These are phyloP conservation scores for Isaurus tuberculatus DNA, from an alignment of 92 coral and sea anemone species.

Conservation along the genomic window DNA sequence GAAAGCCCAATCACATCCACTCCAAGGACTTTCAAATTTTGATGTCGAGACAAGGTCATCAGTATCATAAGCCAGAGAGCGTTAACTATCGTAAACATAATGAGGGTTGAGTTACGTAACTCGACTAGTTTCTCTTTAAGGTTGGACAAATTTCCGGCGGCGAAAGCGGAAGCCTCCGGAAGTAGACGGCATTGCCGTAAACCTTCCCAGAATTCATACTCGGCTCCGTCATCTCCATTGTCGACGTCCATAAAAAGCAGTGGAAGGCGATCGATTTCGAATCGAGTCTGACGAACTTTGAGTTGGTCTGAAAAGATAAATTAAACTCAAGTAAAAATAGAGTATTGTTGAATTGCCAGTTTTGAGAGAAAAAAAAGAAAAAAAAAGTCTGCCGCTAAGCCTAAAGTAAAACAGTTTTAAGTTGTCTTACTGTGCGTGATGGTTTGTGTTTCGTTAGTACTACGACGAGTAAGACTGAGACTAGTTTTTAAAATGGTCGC, in stretches of 20 bases:
- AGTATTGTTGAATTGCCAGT: background rate
- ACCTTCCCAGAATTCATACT: conserved; percentile 66
- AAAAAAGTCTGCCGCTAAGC: too few species aligned
- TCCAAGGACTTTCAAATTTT: conserved; percentile 61
- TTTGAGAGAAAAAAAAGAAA: background rate
- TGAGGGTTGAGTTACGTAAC: conserved; percentile 62
- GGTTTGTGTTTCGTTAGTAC: too few species aligned
- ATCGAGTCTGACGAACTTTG: conserved; percentile 62
- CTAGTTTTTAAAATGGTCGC: too few species aligned
- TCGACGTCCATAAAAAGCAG: conserved; percentile 53
- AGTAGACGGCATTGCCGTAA: conserved; percentile 64
- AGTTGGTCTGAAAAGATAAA: conserved; percentile 28
- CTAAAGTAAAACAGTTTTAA: too few species aligned
- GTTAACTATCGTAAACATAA: conserved; percentile 66
- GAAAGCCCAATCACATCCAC: conserved; percentile 67
- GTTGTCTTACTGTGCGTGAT: too few species aligned
- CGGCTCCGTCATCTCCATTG: conserved; percentile 57
- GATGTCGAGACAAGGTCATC: conserved; percentile 48
- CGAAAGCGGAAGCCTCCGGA: conserved; percentile 64
- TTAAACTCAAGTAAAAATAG: background rate
- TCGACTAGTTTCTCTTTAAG: conserved; percentile 51
- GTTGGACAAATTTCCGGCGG: conserved; percentile 57
- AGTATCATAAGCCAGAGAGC: conserved; percentile 73
- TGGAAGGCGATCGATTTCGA: conserved; percentile 59
- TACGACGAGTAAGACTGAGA: too few species aligned